Evolutionary conservation across 2,113 vertebrate species (phyloP).

Genomic region (Aramus guarauna): DNA sequence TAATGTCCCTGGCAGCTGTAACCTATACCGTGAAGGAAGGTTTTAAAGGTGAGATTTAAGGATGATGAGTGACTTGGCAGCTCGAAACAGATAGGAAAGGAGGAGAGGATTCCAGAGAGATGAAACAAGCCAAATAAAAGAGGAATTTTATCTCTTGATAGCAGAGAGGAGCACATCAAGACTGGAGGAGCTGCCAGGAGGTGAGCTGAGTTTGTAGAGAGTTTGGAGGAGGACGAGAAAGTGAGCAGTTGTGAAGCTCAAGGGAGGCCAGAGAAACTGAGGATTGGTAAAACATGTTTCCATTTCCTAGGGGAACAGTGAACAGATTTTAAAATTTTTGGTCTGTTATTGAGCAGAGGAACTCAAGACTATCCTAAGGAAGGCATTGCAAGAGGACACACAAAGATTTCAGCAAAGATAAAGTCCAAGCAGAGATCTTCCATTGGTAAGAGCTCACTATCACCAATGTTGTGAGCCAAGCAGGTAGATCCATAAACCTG

Average conservation of each 20-base stretch:
- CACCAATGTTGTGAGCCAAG: fast-evolving
- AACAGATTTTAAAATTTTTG: background rate
- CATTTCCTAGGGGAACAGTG: background rate
- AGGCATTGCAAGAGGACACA: background rate
- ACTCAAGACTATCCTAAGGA: background rate
- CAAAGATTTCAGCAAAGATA: background rate
- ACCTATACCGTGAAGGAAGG: background rate
- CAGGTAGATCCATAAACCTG: background rate
- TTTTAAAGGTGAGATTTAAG: background rate
- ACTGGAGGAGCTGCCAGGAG: background rate
- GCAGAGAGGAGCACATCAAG: background rate
- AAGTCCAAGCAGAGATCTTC: background rate
- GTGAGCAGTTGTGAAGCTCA: background rate
- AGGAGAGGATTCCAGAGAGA: background rate
- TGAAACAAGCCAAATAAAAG: background rate
- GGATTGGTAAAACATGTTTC: background rate
- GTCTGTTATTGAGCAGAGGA: background rate
- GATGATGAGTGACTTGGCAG: background rate
- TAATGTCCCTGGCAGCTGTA: background rate
- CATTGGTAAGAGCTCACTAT: background rate
- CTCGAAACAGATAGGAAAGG: background rate
- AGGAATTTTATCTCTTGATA: background rate
- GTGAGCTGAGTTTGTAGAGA: background rate
- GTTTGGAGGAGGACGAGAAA: background rate
- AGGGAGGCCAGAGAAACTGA: background rate